Conservation (phyloP, 2,113 vertebrate genomes). For the Notarius quadriscutis region DNA sequence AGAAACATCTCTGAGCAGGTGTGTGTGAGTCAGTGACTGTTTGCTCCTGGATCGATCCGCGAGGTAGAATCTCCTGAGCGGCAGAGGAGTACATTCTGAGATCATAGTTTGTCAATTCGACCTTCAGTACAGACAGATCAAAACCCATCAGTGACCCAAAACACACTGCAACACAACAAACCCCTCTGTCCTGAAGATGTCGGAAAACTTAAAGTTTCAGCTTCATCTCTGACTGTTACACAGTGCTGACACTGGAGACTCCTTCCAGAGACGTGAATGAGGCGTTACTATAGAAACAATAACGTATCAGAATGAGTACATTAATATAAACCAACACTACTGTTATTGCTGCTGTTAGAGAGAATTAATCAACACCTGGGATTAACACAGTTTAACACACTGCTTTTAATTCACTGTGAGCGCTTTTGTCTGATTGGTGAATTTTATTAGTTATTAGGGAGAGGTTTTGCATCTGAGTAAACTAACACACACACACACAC, state of each 20-base stretch:
- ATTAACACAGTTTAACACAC: neutral
- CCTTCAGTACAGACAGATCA: no score
- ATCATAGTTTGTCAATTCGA: no score
- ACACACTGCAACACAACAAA: neutral
- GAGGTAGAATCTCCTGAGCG: no score
- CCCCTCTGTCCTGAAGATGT: neutral
- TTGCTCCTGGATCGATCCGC: no score
- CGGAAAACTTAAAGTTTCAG: neutral
- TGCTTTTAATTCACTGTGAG: neutral
- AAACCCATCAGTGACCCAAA: no score
- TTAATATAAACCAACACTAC: neutral
- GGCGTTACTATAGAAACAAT: neutral
- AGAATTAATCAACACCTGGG: neutral
- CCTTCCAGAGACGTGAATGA: neutral
- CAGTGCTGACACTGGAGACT: neutral
- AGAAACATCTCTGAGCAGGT: no score
- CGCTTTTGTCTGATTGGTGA: neutral
- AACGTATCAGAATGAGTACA: no score
- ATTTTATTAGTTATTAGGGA: neutral
- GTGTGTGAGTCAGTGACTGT: no score
- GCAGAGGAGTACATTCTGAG: no score
- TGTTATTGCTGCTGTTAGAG: neutral
- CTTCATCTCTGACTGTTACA: neutral
- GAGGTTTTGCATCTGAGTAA: neutral
- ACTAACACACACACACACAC: slow-evolving; percentile 6